Percentiles rank a stretch among this genome's conserved stretches.
Evolutionary conservation across 1,140 invertebrate species (phyloP).

Genomic region (Probaryconus sp.): DNA sequence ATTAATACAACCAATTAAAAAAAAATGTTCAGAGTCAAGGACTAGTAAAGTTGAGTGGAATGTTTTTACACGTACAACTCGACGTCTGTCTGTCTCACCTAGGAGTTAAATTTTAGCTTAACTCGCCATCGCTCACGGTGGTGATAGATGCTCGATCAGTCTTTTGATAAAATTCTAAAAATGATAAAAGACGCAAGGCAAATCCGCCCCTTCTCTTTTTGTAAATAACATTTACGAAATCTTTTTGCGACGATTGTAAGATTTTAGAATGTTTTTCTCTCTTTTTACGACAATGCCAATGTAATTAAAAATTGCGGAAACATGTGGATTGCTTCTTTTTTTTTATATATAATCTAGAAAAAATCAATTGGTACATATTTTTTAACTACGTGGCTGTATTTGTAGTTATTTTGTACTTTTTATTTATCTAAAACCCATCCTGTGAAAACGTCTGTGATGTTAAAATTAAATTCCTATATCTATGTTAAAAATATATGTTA

Average conservation of each 20-base stretch:
- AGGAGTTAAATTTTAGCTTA: conserved; percentile 55
- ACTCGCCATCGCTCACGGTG: conserved; percentile 65
- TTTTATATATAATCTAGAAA: neutral
- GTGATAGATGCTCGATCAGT: conserved; percentile 55
- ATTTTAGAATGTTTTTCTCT: too few species aligned
- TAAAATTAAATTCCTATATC: too few species aligned
- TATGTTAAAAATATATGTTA: too few species aligned
- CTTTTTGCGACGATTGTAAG: neutral
- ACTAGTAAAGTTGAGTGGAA: conserved; percentile 60
- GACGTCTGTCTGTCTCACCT: conserved; percentile 61
- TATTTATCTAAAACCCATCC: too few species aligned
- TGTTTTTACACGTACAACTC: conserved; percentile 63
- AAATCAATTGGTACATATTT: neutral
- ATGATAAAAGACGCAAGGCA: conserved; percentile 13
- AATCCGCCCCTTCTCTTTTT: neutral
- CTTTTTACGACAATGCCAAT: neutral
- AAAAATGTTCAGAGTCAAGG: conserved; percentile 32
- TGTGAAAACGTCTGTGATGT: too few species aligned
- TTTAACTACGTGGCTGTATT: conserved; percentile 27
- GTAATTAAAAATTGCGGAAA: conserved; percentile 43
- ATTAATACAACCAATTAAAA: too few species aligned
- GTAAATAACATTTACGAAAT: conserved; percentile 15
- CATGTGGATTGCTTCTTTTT: conserved; percentile 54
- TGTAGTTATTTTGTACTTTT: conserved; percentile 9
- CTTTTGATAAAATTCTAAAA: conserved; percentile 43